Base-by-base conservation (phyloP, 2,888 invertebrate genomes). In the Plemyria rubiginata region DNA sequence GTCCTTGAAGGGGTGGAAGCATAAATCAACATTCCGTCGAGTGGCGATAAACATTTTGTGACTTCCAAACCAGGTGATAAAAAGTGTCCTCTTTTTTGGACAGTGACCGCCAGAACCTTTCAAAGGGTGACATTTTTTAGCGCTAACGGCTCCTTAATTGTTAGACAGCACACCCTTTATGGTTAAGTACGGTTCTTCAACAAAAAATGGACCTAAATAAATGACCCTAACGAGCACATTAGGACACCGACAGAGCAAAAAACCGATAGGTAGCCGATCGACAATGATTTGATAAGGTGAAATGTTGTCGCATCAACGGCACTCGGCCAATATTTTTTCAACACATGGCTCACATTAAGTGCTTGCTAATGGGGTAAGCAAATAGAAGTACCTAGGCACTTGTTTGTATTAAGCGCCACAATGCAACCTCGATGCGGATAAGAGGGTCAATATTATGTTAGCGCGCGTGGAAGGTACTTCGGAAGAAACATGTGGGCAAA, bases 41-140 rank as follows among this genome's bases (percentile, higher is more conserved):
- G 91, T 88, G 85, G 89, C 85, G 91, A 92, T 92, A 92, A 92
- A 92, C 90, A 90, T 89, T 92, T 90, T 90, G 86, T 91, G 90
- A 91, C 90, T 91, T 88, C 89, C 87, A 90, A 81, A 78, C 82
- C 91, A 91, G 90, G 90, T 91, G 91, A 92, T 89, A 92, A 92
- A 90, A 90, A 91, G 83, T 81, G 82, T 72, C 85, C 88, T 79
- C 81, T 90, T 90, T 90, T 90, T 91, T 88, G 79, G 82, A 80
- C 84, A 80, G 71, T 81, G 80, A 81, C 80, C 81, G 82, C 84
- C 78, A 84, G 78, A 75, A 75, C 81, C 78, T 78, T 84, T 81
- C 74, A 85, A 87, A 87, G 88, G 90, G 89, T 90, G 91, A 90
- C 90, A 92, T 91, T 92, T 92, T 92, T 92, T 89, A 86, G 79